Evolutionary conservation across 2,113 vertebrate genomes (phyloP).

Genomic region (Propithecus coquereli): DNA sequence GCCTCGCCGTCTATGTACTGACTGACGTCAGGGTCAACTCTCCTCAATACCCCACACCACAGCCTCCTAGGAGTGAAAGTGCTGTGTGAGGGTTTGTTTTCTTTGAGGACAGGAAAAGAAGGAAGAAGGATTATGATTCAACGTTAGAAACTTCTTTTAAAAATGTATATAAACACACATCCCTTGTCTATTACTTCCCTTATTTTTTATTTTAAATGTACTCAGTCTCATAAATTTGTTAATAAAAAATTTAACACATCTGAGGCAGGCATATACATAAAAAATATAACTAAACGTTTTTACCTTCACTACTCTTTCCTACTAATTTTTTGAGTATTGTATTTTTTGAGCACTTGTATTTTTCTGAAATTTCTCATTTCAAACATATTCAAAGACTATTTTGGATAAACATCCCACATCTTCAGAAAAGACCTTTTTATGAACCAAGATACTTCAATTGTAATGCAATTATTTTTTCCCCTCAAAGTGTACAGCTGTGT

Average conservation of each 20-base stretch:
- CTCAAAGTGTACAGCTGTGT: background rate
- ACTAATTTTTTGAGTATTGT: background rate
- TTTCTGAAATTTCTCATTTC: background rate
- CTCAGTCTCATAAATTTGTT: background rate
- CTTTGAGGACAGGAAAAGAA: background rate
- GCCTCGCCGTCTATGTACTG: accelerated
- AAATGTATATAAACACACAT: background rate
- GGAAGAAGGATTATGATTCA: background rate
- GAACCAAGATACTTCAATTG: background rate
- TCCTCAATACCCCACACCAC: background rate
- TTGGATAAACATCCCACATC: background rate
- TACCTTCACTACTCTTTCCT: background rate
- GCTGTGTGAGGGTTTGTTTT: background rate
- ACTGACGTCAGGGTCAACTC: background rate
- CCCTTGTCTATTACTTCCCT: background rate
- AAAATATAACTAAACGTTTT: background rate
- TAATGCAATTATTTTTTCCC: background rate
- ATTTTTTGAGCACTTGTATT: background rate
- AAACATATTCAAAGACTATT: background rate
- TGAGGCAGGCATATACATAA: background rate
- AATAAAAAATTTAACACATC: background rate
- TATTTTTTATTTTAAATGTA: background rate
- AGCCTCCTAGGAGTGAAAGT: background rate
- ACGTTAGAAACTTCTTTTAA: background rate
- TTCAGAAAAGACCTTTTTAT: background rate